A percentile compares a stretch with the other conserved stretches of the same genome.
These are phyloP conservation scores for Ciconia nigra DNA, from an alignment of 2,797 vertebrate species.

Conservation along the genomic window DNA sequence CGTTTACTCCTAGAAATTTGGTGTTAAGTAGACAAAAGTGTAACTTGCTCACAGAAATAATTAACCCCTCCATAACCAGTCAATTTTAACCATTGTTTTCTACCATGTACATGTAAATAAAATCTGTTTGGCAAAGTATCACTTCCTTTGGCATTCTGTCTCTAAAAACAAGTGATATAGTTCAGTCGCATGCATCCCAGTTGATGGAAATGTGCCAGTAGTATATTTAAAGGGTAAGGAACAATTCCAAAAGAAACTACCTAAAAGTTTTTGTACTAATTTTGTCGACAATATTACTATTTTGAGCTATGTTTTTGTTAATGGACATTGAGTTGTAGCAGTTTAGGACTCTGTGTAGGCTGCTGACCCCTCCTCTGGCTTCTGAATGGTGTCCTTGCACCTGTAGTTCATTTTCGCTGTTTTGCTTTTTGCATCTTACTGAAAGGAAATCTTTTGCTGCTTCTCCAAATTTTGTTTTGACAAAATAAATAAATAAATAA, in stretches of 20 bases:
- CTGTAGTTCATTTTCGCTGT: neutral
- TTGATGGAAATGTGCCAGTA: neutral
- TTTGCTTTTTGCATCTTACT: neutral
- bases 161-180: neutral
- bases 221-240: neutral
- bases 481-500: neutral
- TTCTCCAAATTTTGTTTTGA: neutral
- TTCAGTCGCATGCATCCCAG: neutral
- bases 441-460: neutral
- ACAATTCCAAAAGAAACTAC: neutral
- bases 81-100: neutral
- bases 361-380: neutral
- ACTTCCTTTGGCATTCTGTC: neutral
- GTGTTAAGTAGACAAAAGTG: neutral
- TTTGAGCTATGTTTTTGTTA: neutral
- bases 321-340: neutral
- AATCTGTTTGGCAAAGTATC: neutral
- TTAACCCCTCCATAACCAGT: neutral
- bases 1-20: neutral
- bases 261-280: neutral
- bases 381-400: neutral
- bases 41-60: neutral
- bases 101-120: neutral
- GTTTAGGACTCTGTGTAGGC: neutral
- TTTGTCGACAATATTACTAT: neutral